phyloP scores from a whole-genome alignment of 2,888 invertebrate genomes.

The Polymixis flavicincta region DNA sequence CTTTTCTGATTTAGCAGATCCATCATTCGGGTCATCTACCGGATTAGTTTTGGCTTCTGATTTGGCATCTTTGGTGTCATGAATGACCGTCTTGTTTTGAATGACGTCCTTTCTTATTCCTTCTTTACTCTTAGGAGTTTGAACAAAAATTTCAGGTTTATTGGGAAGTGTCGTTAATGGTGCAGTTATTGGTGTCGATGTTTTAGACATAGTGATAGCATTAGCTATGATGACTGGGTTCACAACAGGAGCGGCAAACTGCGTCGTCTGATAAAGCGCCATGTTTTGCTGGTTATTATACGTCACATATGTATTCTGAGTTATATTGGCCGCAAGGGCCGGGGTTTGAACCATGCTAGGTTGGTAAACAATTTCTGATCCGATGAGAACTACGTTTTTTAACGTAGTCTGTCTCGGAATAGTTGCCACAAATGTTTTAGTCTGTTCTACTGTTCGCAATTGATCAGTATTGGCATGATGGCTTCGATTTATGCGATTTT shows the following conservation, averaged over 20 bases:
- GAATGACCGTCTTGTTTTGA: constrained; percentile 11
- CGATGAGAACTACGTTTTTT: constrained; percentile 78
- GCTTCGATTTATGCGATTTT: constrained; percentile 31
- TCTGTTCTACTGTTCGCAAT: constrained; percentile 52
- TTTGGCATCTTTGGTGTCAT: constrained; percentile 31
- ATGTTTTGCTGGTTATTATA: constrained; percentile 72
- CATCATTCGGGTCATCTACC: constrained; percentile 28
- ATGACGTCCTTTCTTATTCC: constrained; percentile 6
- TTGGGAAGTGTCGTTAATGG: constrained; percentile 42
- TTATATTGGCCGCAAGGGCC: constrained; percentile 57
- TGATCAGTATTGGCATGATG: constrained; percentile 33
- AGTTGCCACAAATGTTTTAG: constrained; percentile 68
- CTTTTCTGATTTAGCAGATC: constrained; percentile 38
- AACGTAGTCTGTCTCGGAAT: constrained; percentile 69
- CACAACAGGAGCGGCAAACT: constrained; percentile 72
- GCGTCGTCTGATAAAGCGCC: constrained; percentile 75
- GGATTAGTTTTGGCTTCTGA: constrained; percentile 25
- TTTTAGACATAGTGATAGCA: constrained; percentile 61
- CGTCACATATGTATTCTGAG: constrained; percentile 69
- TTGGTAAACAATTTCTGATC: constrained; percentile 77
- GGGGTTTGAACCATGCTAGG: constrained; percentile 70
- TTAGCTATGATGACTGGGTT: constrained; percentile 75
- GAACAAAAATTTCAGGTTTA: constrained; percentile 22
- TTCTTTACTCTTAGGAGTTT: constrained; percentile 1
- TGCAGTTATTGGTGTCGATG: constrained; percentile 32